Evolutionary conservation across 2,797 vertebrate genomes (phyloP).

Genomic region (Thunnus albacares): DNA sequence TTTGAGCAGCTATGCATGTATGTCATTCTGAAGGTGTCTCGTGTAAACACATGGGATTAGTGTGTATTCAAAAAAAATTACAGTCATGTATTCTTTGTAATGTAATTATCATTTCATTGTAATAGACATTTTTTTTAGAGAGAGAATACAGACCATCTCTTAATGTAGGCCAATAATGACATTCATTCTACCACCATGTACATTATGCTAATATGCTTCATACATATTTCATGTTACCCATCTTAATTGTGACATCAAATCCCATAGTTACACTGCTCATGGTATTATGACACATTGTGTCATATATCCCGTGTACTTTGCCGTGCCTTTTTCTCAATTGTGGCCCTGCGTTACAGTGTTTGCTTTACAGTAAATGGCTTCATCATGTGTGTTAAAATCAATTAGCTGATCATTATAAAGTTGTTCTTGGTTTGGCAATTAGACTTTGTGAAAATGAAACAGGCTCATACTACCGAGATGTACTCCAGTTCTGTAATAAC

Average conservation of each 20-base stretch:
- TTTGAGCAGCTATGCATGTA: conserved; percentile 1
- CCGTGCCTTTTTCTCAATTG: not conserved
- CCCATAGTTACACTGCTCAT: not conserved
- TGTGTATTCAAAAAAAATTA: not conserved
- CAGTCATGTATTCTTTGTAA: not conserved
- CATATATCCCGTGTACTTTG: not conserved
- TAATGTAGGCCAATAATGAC: not conserved
- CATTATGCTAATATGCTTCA: conserved; percentile 1
- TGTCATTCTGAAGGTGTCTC: not conserved
- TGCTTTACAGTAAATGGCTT: conserved; percentile 24
- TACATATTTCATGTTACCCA: conserved; percentile 23
- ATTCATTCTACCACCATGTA: not conserved
- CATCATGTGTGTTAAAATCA: conserved; percentile 38
- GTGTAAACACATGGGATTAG: not conserved
- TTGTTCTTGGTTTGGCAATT: conserved; percentile 8
- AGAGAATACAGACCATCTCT: not conserved
- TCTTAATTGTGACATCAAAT: conserved; percentile 10
- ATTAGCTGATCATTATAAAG: conserved; percentile 41
- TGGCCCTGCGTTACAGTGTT: conserved; percentile 13
- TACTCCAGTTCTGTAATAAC: not conserved
- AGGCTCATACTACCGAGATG: not conserved
- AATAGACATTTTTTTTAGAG: not conserved
- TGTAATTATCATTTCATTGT: not conserved
- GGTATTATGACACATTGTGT: not conserved
- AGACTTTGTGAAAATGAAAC: conserved; percentile 24